Percentiles rank a stretch among this genome's conserved stretches.
Evolutionary conservation across 2,888 invertebrate genomes (phyloP).

Genomic region (Agriotes lineatus): DNA sequence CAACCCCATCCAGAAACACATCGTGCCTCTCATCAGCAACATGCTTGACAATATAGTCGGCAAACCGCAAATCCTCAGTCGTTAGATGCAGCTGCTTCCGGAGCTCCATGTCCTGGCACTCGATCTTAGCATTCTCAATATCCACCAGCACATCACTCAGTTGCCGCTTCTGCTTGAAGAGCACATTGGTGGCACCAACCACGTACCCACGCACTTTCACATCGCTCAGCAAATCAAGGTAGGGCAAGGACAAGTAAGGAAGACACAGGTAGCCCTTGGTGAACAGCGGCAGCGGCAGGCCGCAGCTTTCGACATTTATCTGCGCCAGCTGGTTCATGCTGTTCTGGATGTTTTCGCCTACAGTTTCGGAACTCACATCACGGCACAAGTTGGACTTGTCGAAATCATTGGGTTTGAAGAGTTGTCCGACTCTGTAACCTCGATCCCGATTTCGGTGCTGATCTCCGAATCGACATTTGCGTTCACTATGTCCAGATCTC

Average conservation of each 20-base stretch:
- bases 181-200: constrained; percentile 98
- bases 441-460: constrained; percentile 59
- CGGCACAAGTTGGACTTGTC: constrained; percentile 72
- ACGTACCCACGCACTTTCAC: constrained; percentile 87
- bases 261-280: constrained; percentile 93
- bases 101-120: constrained; percentile 82
- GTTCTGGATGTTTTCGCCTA: constrained; percentile 71
- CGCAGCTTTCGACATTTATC: constrained; percentile 80
- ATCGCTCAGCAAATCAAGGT: constrained; percentile 91
- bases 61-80: constrained; percentile 92
- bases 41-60: constrained; percentile 89
- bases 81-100: constrained; percentile 88
- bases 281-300: constrained; percentile 89
- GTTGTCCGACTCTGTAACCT: constrained; percentile 63
- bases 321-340: constrained; percentile 75
- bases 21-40: constrained; percentile 76
- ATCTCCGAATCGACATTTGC: constrained; percentile 57
- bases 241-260: constrained; percentile 95
- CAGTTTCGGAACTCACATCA: constrained; percentile 77
- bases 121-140: constrained; percentile 87
- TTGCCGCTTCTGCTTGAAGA: constrained; percentile 95
- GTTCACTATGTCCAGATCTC: constrained; percentile 46
- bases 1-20: constrained; percentile 79
- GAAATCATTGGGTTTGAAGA: constrained; percentile 55
- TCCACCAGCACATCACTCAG: constrained; percentile 94